phyloP scores from a whole-genome alignment of 2,888 invertebrate species.

The Heliconius aoede region DNA sequence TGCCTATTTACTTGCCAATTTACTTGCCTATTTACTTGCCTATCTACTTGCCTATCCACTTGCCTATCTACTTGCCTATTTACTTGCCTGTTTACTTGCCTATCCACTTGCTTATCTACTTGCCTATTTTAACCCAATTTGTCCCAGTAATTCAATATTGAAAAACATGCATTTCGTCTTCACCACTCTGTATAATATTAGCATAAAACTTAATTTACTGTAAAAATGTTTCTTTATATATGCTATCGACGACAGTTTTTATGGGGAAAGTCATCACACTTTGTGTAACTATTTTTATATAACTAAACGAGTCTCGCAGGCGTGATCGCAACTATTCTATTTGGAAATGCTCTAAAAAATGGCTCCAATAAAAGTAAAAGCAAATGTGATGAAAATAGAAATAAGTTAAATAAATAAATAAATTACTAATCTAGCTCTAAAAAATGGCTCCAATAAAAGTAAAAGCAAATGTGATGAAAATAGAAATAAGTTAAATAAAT shows the following conservation, averaged over 20 bases:
- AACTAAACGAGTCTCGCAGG: neutral
- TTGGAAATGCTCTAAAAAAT: neutral
- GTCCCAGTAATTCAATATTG: too few relatives aligned
- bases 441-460: neutral
- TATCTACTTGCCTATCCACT: too few relatives aligned
- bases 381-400: neutral
- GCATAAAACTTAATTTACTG: neutral
- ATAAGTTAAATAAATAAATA: neutral
- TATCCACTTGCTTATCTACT: too few relatives aligned
- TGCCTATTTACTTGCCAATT: too few relatives aligned
- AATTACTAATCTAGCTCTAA: too few relatives aligned
- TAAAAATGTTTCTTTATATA: slow-evolving; percentile 2
- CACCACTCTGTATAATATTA: too few relatives aligned
- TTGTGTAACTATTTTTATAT: neutral
- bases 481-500: neutral
- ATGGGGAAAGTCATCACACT: neutral
- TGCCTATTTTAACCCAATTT: too few relatives aligned
- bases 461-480: neutral
- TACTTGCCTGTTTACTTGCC: too few relatives aligned
- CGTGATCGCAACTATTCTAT: slow-evolving; percentile 3
- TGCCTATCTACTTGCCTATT: too few relatives aligned
- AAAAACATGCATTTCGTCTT: too few relatives aligned
- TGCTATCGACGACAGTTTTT: neutral
- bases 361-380: neutral
- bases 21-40: too few relatives aligned